phyloP scores from a whole-genome alignment of 2,888 invertebrate genomes.

The Trilocha varians region DNA sequence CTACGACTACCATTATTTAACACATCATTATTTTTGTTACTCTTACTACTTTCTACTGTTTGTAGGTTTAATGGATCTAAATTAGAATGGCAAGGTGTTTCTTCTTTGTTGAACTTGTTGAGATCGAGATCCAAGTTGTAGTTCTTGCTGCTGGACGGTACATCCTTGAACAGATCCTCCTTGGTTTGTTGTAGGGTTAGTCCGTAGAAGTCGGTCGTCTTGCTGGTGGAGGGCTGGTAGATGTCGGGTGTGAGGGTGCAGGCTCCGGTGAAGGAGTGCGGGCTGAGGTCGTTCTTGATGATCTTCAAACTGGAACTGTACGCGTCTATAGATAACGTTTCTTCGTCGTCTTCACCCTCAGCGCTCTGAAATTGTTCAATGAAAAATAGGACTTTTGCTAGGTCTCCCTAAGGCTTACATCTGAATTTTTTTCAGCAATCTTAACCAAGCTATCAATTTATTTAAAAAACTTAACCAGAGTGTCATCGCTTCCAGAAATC shows the following conservation, averaged over 20 bases:
- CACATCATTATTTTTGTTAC: constrained; percentile 37
- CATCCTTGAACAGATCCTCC: constrained; percentile 52
- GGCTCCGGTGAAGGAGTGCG: constrained; percentile 21
- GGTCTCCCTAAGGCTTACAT: no score
- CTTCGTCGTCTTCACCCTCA: constrained; percentile 74
- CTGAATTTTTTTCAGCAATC: no score
- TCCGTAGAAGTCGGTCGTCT: constrained; percentile 40
- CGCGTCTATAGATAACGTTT: constrained; percentile 70
- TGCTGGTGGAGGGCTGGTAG: constrained; percentile 35
- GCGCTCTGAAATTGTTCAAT: constrained; percentile 37
- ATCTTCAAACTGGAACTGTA: constrained; percentile 48
- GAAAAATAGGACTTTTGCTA: no score
- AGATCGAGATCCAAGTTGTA: constrained; percentile 44
- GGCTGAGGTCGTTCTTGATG: constrained; percentile 51
- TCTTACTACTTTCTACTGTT: constrained; percentile 33
- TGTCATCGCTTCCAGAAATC: no score
- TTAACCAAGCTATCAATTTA: no score
- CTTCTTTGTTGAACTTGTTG: constrained; percentile 42
- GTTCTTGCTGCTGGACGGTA: constrained; percentile 61
- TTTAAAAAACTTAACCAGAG: no score
- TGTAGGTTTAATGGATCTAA: constrained; percentile 41
- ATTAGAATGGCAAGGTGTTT: constrained; percentile 28
- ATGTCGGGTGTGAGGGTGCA: constrained; percentile 21
- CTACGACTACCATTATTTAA: constrained; percentile 52
- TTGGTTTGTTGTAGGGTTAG: constrained; percentile 51